Evolutionary conservation across 2,888 invertebrate species (phyloP), one percentile per base, ranked within the genome.

Genomic region (Drosophila diplacantha): DNA sequence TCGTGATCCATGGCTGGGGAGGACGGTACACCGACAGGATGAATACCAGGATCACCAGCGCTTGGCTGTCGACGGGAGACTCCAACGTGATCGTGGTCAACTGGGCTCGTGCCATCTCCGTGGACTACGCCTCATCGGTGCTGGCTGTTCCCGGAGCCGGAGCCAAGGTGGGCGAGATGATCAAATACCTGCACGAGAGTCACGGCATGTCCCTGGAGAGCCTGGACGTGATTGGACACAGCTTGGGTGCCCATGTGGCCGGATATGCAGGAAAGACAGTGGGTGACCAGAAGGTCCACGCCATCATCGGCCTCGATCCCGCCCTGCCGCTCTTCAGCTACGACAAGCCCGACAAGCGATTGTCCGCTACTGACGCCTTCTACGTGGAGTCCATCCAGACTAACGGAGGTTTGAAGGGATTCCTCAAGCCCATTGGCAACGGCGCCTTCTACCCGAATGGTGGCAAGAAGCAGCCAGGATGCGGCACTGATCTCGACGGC

Each of bases 1-100:
- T 88, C 31, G 66, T 91, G 26, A 89, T 90, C 49, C 91, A 92
- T 70, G 91, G 91, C 16, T 92, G 44, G 44, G 44, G 44, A 1
- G 91, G 91, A 89, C 90, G 89, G 80, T 90, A 90, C 32, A 85
- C 86, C 51, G 89, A 91, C 18, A 49, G 61, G 44, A 73, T 86
- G 55, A 86, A 87, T 65, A 59, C 39, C 34, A 31, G 73, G 4
- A 80, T 87, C 14, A 80, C 85, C 38, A 59, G 63, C 14, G 92
- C 91, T 0, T 91, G 91, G 73, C 85, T 92, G 18, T 89, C 89
- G 62, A 86, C 89, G 5, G 91, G 90, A 31, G 90, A 91, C 52
- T 86, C 89, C 64, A 92, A 92, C 72, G 89, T 92, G 38, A 90
- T 92, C 53, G 89, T 90, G 3, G 90, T 92, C 4, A 92, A 92